Evolutionary conservation across 2,113 vertebrate species (phyloP).

Genomic region (Istiophorus platypterus): DNA sequence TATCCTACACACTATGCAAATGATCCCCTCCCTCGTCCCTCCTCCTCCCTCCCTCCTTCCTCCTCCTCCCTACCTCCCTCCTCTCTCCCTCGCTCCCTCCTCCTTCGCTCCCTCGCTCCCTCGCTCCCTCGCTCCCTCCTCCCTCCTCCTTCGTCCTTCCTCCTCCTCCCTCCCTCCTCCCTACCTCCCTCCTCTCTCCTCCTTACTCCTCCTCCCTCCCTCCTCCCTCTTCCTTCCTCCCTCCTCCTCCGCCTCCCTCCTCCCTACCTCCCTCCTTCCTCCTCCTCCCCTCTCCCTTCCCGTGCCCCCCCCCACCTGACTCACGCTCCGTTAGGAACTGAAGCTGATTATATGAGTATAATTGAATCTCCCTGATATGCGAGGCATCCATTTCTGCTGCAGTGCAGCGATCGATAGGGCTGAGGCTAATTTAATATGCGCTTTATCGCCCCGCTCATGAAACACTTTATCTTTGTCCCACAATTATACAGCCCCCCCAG

Average conservation of each 20-base stretch:
- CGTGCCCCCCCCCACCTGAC: conserved; percentile 8
- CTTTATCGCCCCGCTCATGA: conserved; percentile 79
- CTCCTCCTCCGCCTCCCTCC: conserved; percentile 8
- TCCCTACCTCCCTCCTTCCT: not conserved
- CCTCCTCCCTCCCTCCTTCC: not conserved
- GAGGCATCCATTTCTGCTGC: conserved; percentile 75
- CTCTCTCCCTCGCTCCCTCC: not conserved
- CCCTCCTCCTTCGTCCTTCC: conserved; percentile 11
- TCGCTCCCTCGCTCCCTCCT: too few species aligned
- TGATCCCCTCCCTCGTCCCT: not conserved
- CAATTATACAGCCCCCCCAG: conserved; percentile 47
- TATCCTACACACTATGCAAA: conserved; percentile 49
- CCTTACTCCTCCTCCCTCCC: not conserved
- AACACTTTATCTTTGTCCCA: conserved; percentile 73
- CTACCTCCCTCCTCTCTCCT: not conserved
- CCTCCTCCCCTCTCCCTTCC: not conserved
- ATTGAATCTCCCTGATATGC: conserved; percentile 81
- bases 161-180: not conserved
- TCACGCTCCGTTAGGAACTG: conserved; percentile 58
- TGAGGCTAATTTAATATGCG: conserved; percentile 82
- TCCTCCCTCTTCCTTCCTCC: not conserved
- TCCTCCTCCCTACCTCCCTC: conserved; percentile 3
- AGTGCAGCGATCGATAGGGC: conserved; percentile 76
- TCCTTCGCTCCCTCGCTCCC: not conserved
- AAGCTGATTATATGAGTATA: conserved; percentile 79